These are phyloP conservation scores for Podarcis muralis DNA, from an alignment of 2,113 vertebrate species.

Conservation along the genomic window DNA sequence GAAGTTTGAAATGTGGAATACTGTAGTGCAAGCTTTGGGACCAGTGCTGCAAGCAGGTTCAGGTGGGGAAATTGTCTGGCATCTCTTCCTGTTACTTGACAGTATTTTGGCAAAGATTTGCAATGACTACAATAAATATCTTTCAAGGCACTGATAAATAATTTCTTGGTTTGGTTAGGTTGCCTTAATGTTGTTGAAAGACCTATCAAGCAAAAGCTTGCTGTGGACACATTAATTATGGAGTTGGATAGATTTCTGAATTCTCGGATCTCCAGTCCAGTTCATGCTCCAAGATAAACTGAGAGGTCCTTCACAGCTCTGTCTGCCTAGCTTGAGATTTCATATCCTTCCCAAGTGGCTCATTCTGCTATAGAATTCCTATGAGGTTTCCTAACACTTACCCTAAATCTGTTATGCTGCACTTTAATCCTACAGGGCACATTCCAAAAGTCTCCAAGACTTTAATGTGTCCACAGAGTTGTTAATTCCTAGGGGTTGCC, in stretches of 20 bases:
- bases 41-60: conserved; percentile 15
- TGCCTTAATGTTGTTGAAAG: conserved; percentile 53
- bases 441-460: neutral
- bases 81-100: conserved; percentile 51
- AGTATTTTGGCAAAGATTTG: conserved; percentile 59
- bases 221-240: conserved; percentile 62
- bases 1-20: neutral
- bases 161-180: conserved; percentile 65
- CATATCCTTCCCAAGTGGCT: neutral
- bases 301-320: neutral
- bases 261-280: neutral
- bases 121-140: conserved; percentile 40
- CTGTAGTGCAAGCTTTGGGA: rapidly evolving
- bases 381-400: neutral
- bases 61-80: conserved; percentile 29
- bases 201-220: conserved; percentile 41
- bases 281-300: neutral
- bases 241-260: neutral
- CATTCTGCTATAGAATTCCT: neutral
- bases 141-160: conserved; percentile 65
- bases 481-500: neutral
- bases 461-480: neutral
- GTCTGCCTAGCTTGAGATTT: neutral
- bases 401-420: neutral
- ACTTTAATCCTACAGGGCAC: no score